These are phyloP conservation scores for Ceratosolen fusciceps DNA, from an alignment of 1,140 invertebrate species.

Conservation along the genomic window DNA sequence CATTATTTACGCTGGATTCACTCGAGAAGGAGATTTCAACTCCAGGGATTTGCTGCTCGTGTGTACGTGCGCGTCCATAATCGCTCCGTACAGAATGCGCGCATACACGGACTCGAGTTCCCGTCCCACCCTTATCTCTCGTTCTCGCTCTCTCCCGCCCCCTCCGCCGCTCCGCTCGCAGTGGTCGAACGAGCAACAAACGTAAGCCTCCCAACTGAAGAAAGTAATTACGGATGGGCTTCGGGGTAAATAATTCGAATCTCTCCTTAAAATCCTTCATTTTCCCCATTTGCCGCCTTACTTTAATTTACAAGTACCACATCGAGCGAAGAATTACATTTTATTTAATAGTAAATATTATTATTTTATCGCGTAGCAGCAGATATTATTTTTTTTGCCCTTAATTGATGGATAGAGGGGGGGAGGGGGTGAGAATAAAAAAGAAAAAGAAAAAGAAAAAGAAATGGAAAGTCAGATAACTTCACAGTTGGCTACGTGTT, in stretches of 20 bases:
- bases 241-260: neutral
- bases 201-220: neutral
- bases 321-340: neutral
- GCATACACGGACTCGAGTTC: neutral
- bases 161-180: neutral
- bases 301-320: too few species aligned
- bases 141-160: neutral
- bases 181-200: neutral
- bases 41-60: slow-evolving; percentile 32
- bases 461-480: too few species aligned
- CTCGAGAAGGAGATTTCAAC: slow-evolving; percentile 59
- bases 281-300: too few species aligned
- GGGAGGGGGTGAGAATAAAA: too few species aligned
- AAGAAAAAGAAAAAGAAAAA: too few species aligned
- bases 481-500: neutral
- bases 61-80: slow-evolving; percentile 11
- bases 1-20: slow-evolving; percentile 70
- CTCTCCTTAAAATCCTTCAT: neutral
- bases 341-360: neutral
- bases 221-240: neutral
- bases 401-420: too few species aligned
- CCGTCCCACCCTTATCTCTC: neutral
- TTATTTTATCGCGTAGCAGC: too few species aligned
- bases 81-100: neutral
- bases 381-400: too few species aligned